Conservation (phyloP, 2,797 vertebrate genomes). For the Peromyscus eremicus region DNA sequence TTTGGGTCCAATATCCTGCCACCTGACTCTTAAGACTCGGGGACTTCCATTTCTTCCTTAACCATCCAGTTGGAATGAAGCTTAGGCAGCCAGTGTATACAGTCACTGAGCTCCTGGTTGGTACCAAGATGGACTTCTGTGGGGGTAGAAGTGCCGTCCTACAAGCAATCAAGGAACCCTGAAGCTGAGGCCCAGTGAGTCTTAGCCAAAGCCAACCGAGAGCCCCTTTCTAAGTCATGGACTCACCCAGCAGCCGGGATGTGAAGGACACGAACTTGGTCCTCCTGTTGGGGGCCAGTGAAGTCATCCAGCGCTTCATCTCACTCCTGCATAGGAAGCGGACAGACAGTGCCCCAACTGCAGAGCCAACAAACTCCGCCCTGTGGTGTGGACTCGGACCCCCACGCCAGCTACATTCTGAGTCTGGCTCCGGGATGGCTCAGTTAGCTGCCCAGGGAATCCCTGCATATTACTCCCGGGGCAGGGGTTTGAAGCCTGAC, state of each 20-base stretch:
- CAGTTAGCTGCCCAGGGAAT: not conserved
- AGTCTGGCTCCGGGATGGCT: not conserved
- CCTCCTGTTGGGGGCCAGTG: constrained; percentile 95
- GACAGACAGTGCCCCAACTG: not conserved
- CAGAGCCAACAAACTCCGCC: not conserved
- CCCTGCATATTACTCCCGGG: too few relatives aligned
- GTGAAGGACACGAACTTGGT: constrained; percentile 96
- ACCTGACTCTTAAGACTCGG: not conserved
- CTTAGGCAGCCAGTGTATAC: fast-evolving
- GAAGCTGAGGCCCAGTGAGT: not conserved
- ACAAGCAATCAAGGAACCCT: too few relatives aligned
- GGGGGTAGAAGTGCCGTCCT: not conserved
- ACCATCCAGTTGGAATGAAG: fast-evolving
- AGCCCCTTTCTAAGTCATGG: too few relatives aligned
- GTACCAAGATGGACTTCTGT: fast-evolving
- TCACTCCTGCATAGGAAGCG: constrained; percentile 91
- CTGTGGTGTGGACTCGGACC: fast-evolving
- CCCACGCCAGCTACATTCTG: not conserved
- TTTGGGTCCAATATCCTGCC: not conserved
- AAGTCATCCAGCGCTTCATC: constrained; percentile 97
- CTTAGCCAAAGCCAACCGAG: not conserved
- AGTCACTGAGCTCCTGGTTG: not conserved
- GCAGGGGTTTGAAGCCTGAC: not conserved
- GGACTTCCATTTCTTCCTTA: not conserved
- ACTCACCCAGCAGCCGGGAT: constrained; percentile 93